Evolutionary conservation across 2,888 invertebrate genomes (phyloP).

Genomic region (Boloria euphrosyne): DNA sequence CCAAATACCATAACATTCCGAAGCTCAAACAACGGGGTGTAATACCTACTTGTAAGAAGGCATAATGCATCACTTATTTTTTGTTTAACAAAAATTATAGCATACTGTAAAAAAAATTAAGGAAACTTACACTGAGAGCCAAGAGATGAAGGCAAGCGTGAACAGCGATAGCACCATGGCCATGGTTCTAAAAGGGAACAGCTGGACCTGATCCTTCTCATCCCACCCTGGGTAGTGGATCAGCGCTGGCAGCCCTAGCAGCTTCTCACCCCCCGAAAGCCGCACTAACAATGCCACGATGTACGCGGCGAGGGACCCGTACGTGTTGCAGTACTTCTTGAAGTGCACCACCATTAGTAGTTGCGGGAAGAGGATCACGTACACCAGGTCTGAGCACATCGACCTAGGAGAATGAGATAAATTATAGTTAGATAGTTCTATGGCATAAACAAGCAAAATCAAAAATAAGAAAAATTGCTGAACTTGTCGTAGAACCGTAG

Average conservation of each 20-base stretch:
- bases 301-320: constrained; percentile 96
- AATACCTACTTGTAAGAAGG: no score
- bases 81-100: no score
- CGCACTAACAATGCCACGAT: constrained; percentile 91
- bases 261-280: constrained; percentile 91
- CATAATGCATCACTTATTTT: no score
- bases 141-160: constrained; percentile 90
- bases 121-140: constrained; percentile 86
- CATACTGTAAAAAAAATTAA: not conserved
- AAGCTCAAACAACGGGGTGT: no score
- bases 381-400: constrained; percentile 99
- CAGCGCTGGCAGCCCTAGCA: constrained; percentile 90
- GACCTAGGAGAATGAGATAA: constrained; percentile 83
- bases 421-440: no score
- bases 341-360: constrained; percentile 98
- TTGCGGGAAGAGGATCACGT: constrained; percentile 99
- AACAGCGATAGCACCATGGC: constrained; percentile 94
- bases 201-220: constrained; percentile 89
- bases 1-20: no score
- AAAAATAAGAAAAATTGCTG: no score
- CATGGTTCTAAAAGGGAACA: constrained; percentile 98
- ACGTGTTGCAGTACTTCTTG: constrained; percentile 96
- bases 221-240: constrained; percentile 95
- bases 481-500: no score
- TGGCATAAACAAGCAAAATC: no score